Evolutionary conservation across 1,140 invertebrate genomes (phyloP).

Genomic region (Atta colombica): DNA sequence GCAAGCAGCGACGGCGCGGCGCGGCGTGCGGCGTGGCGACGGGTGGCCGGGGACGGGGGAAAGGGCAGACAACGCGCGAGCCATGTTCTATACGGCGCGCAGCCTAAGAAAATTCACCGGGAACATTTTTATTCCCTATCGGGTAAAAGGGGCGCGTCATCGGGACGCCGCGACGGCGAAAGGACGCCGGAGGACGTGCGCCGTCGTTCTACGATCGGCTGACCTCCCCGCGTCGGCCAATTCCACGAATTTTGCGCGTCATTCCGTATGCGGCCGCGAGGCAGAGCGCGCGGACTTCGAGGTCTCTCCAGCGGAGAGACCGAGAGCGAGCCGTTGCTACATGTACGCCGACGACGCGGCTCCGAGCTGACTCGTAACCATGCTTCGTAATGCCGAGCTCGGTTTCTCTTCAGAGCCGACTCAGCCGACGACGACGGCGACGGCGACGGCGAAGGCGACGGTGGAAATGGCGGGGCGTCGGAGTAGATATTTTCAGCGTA

Average conservation of each 20-base stretch:
- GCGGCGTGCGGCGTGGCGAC: too few species aligned
- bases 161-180: conserved; percentile 69
- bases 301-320: conserved; percentile 42
- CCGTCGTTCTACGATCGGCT: conserved; percentile 56
- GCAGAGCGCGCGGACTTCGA: conserved; percentile 68
- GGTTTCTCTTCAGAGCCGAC: conserved; percentile 66
- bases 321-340: conserved; percentile 53
- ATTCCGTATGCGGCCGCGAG: conserved; percentile 72
- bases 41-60: too few species aligned
- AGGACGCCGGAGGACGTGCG: conserved; percentile 53
- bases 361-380: conserved; percentile 42
- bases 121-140: conserved; percentile 81
- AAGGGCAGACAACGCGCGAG: conserved; percentile 62
- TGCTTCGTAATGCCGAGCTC: conserved; percentile 53
- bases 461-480: conserved; percentile 61
- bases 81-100: conserved; percentile 70
- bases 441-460: conserved; percentile 14
- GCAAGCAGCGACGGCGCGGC: too few species aligned
- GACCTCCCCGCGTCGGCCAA: conserved; percentile 40
- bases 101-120: conserved; percentile 82
- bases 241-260: conserved; percentile 74
- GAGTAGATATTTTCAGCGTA: conserved; percentile 47
- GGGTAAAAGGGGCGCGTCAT: conserved; percentile 66
- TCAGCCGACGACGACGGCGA: conserved; percentile 12
- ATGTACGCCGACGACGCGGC: conserved; percentile 63